Conservation (phyloP, 2,888 invertebrate genomes). For the Frankliniella fusca region DNA sequence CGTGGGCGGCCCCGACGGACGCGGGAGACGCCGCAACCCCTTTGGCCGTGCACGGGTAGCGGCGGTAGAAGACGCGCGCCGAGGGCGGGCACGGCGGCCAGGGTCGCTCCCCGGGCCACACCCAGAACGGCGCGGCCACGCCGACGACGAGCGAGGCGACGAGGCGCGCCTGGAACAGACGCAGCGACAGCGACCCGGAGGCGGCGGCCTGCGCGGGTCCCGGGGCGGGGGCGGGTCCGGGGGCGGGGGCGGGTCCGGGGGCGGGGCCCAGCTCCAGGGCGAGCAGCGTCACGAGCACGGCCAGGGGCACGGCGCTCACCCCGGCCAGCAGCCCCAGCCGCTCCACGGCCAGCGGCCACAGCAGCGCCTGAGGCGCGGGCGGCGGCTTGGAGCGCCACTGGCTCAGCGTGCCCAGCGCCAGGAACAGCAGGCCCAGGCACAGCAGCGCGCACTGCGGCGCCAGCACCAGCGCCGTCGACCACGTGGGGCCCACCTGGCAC, state of each 20-base stretch:
- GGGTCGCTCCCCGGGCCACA: slow-evolving; percentile 1
- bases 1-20: not conserved
- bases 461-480: not conserved
- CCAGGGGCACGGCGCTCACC: not conserved
- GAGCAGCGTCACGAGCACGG: slow-evolving; percentile 7
- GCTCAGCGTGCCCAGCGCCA: slow-evolving; percentile 12
- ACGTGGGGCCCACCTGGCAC: slow-evolving; percentile 7
- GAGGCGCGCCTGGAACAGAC: slow-evolving; percentile 8
- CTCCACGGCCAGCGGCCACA: slow-evolving; percentile 19
- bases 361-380: not conserved
- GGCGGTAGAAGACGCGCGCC: not conserved
- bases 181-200: not conserved
- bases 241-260: too few species aligned
- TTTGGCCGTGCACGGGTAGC: not conserved
- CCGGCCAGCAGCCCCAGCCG: slow-evolving; percentile 2
- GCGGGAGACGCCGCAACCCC: not conserved
- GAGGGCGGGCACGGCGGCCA: slow-evolving; percentile 12
- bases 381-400: slow-evolving; percentile 19
- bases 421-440: slow-evolving; percentile 18
- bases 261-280: slow-evolving; percentile 14
- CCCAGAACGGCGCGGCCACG: slow-evolving; percentile 15
- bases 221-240: too few species aligned
- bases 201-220: too few species aligned
- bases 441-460: slow-evolving; percentile 7
- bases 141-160: slow-evolving; percentile 2